Base-by-base conservation (phyloP, 2,888 invertebrate species). In the Calameuta idolon region DNA sequence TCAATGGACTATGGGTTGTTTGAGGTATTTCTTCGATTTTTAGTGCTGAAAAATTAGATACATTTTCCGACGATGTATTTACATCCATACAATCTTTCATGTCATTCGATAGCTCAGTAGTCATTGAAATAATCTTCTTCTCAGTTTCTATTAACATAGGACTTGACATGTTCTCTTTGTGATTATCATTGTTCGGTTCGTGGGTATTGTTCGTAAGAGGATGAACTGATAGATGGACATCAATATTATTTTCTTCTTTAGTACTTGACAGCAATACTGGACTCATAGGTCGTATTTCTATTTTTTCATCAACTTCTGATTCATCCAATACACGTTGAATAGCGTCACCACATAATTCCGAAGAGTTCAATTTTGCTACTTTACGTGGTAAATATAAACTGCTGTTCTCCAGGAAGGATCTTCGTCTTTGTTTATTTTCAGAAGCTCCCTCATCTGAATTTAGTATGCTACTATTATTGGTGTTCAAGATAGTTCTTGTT, bases 341-440 rank as follows among this genome's bases (percentile, higher is more conserved):
- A 71, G 71, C 71, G 23, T 71, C 71, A 71, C 71, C 34, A 23
- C 71, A 71, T 71, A 34, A 71, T 71, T 71, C 71, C 11, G 31
- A 31, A 71, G 30, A 23, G 12, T 71, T 12, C 11, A 71, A 3
- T 34, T 71, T 71, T 71, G 71, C 31, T 11, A 71, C 9, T 30
- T 71, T 71, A 23, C 31, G 34, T 23, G 71, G 71, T 30, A 71
- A 30, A 71, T 30, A 34, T 31, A 34, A 12, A 71, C 34, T 71
- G 23, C 31, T 71, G 71, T 71, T 71, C 0, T 71, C 34, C 23
- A 33, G 71, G 9, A 23, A 55, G 55, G 55, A 55, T 55, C 55
- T 55, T 23, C 55, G 55, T 55, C 55, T 55, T 9, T 55, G 55
- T 23, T 23, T 55, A 23, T 55, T 55, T 15, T 55, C 55, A 23